Evolutionary conservation across 2,113 vertebrate genomes (phyloP).

Genomic region (Microtus richardsoni): DNA sequence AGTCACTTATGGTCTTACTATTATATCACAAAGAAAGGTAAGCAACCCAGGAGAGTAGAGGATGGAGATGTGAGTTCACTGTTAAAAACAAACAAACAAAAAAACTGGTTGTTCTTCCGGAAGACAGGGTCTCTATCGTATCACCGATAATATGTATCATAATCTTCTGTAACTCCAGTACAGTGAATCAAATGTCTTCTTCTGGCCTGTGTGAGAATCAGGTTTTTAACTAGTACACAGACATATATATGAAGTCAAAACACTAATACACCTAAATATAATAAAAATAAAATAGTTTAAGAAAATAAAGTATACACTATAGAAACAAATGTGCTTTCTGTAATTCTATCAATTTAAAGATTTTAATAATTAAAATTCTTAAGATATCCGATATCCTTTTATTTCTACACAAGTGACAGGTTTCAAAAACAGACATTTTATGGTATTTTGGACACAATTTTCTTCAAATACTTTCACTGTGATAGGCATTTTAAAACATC

Average conservation of each 20-base stretch:
- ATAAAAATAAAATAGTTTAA: background rate
- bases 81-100: background rate
- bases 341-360: background rate
- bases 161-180: background rate
- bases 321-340: background rate
- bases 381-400: background rate
- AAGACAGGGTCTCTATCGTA: background rate
- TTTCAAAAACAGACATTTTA: background rate
- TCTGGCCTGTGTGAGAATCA: background rate
- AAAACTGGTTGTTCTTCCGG: no score
- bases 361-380: background rate
- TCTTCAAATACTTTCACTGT: background rate
- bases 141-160: background rate
- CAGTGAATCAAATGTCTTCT: background rate
- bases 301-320: background rate
- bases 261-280: background rate
- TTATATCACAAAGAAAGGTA: background rate
- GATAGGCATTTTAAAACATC: background rate
- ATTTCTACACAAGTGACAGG: background rate
- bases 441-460: background rate
- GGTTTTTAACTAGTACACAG: background rate
- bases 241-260: background rate
- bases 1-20: background rate
- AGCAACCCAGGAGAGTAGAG: background rate
- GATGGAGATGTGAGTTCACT: background rate